Conservation (phyloP, 2,113 vertebrate species). For the Fulica atra region DNA sequence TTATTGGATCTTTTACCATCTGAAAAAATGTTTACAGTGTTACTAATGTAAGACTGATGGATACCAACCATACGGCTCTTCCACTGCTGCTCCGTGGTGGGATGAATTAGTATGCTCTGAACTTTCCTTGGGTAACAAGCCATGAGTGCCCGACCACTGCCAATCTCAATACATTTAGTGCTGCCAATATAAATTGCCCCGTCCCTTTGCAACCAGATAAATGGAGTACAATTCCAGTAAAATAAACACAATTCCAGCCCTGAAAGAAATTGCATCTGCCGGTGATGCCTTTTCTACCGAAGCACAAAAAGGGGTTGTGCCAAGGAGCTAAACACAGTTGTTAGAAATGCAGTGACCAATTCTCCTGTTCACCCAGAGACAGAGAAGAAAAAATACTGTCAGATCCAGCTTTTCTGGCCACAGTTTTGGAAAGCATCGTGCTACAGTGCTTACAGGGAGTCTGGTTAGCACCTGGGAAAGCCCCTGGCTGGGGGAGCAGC, state of each 20-base stretch:
- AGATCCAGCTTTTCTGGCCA: not conserved
- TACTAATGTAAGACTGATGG: constrained; percentile 30
- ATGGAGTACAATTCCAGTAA: constrained; percentile 40
- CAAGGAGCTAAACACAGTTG: constrained; percentile 31
- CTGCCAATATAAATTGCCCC: constrained; percentile 42
- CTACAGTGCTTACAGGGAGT: not conserved
- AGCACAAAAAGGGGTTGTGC: not conserved
- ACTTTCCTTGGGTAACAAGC: constrained; percentile 44
- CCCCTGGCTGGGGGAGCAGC: not conserved
- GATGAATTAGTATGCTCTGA: constrained; percentile 31
- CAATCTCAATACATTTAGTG: constrained; percentile 6
- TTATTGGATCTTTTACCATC: constrained; percentile 30
- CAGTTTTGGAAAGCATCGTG: not conserved
- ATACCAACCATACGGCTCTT: not conserved
- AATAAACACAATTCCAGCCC: constrained; percentile 50
- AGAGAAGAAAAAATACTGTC: not conserved
- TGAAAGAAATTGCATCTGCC: constrained; percentile 39
- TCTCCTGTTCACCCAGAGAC: not conserved
- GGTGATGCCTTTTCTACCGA: not conserved
- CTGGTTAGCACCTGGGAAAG: not conserved
- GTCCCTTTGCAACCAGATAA: constrained; percentile 37
- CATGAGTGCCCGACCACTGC: not conserved
- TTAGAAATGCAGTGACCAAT: not conserved
- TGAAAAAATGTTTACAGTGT: constrained; percentile 45
- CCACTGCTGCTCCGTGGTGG: not conserved